Base-by-base conservation (phyloP, 2,797 vertebrate genomes). In the Sarcoramphus papa region DNA sequence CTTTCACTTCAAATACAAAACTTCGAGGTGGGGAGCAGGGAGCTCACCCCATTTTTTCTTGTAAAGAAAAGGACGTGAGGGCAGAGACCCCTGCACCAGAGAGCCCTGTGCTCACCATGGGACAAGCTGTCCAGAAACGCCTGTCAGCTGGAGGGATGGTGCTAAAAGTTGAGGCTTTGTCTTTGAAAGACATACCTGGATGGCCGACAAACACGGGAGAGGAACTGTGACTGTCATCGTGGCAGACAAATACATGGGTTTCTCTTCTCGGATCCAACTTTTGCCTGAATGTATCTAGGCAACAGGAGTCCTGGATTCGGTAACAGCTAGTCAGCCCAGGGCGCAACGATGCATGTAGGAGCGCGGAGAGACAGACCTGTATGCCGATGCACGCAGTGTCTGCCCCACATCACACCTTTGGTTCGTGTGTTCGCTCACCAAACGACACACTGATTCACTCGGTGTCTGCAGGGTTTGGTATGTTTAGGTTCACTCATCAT, bases 201-300 rank as follows among this genome's bases (percentile, higher is more conserved):
- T 93, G 86, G 80, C 60, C 53, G 69, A 92, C 90, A 96, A 85
- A 94, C 48, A 93, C 6, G 13, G 56, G 81, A 18, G 82, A 93
- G 86, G 78, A 90, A 90, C 85, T 69, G 85, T 77, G 95, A 90
- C 93, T 95, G 79, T 83, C 88, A 73, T 65, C 28, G 0, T 68
- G 80, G 91, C n/a, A 70, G 82, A 96, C 77, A 76, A 89, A 89
- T 67, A 94, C 85, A 89, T 27, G 86, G 91, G 93, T 97, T 97
- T 96, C 90, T 97, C 92, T 97, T 90, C 47, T 79, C 10, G 12
- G 82, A 91, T 94, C 76, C 89, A 88, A 85, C 85, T 88, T 97
- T 93, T 93, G 80, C 95, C 93, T 96, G 86, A 95, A 90, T 24
- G 80, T 94, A 97, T 93, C 97, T 90, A 97, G 88, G 97, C 96